Evolutionary conservation across 2,797 vertebrate genomes (phyloP).

Genomic region (Gila robusta): DNA sequence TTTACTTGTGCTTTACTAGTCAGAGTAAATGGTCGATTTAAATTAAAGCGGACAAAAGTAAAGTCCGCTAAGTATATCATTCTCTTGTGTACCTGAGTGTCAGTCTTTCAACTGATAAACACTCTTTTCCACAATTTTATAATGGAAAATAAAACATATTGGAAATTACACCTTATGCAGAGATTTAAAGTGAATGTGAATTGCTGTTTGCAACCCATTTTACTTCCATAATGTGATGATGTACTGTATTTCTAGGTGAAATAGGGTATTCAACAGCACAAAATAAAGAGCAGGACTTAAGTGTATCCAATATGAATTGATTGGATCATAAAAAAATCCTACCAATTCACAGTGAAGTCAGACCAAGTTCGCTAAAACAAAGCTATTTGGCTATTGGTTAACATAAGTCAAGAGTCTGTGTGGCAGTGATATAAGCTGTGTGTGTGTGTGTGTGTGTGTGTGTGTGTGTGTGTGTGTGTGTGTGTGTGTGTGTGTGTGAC

Average conservation of each 20-base stretch:
- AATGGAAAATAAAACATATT: background rate
- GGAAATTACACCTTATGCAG: background rate
- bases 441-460: conserved; percentile 49
- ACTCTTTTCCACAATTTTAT: background rate
- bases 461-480: conserved; percentile 51
- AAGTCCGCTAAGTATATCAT: background rate
- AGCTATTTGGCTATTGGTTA: background rate
- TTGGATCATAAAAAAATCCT: background rate
- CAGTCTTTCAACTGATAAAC: background rate
- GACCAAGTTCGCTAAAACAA: background rate
- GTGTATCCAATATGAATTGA: background rate
- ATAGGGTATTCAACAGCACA: background rate
- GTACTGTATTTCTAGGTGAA: background rate
- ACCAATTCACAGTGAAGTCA: background rate
- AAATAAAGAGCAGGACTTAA: background rate
- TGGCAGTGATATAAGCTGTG: no score
- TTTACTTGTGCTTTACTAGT: background rate
- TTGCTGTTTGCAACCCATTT: background rate
- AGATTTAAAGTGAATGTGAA: background rate
- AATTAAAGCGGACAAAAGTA: background rate
- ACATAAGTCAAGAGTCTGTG: no score
- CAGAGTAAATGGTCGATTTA: background rate
- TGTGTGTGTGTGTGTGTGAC: conserved; percentile 56
- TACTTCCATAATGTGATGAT: background rate
- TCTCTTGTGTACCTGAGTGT: background rate